Evolutionary conservation across 2,888 invertebrate genomes (phyloP), one percentile per base, ranked within the genome.

Genomic region (Steinernema hermaphroditum): DNA sequence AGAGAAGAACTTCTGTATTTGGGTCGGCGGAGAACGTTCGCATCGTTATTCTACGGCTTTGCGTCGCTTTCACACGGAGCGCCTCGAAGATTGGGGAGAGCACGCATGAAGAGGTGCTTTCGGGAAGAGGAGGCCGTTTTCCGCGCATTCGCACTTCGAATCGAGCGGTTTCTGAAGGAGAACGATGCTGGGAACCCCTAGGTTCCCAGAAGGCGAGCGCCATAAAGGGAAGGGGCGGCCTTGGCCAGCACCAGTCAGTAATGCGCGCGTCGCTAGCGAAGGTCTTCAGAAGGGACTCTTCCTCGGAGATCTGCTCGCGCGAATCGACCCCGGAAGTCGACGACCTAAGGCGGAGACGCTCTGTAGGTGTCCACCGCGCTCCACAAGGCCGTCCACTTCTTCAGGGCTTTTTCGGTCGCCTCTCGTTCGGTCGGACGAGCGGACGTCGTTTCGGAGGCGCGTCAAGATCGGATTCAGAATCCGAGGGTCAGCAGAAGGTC

Each of bases 281-380:
- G 16, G 54, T 54, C 54, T 54, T 54, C 54, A 2, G 54, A 22
- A 2, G 54, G 27, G 54, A 54, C 9, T 54, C 54, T 8, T 54
- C 54, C 14, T 54, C 54, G 2, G 24, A 54, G 14, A 27, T 24
- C 19, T 27, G 6, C 54, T 27, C 19, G 54, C 22, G 54, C 14
- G 24, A 54, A 54, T 22, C 54, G 22, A 27, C 22, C 27, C 54
- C 54, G 14, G 54, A 54, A 54, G 54, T 24, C 27, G 27, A 54
- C 6, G 6, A 54, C 27, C 9, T 6, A 41, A 8, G 41, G 14
- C 6, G 46, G 22, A 14, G 54, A 14, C 19, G 54, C 2, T 54
- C 54, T 16, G 54, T 54, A 54, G 27, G 54, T 27, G 12, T 6
- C 6, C 19, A 6, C 49, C 49, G 9, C 49, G 9, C 49, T 6